A percentile compares a stretch with the other conserved stretches of the same genome.
These are phyloP conservation scores for Ramphastos sulfuratus DNA, from an alignment of 2,113 vertebrate genomes.

Conservation along the genomic window DNA sequence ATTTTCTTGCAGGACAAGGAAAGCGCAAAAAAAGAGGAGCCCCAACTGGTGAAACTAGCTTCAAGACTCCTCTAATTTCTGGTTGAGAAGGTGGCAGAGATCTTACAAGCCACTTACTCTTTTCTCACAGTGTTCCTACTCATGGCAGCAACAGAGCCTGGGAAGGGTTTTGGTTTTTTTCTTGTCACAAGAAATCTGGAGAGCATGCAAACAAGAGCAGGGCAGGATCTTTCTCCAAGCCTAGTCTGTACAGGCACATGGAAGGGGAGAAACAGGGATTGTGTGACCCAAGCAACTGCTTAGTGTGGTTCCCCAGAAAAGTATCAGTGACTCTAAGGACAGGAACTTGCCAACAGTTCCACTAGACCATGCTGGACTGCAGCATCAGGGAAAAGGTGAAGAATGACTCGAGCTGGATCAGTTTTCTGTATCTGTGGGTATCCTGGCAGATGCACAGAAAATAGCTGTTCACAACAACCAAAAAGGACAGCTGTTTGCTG, in stretches of 20 bases:
- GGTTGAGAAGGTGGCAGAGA: background rate
- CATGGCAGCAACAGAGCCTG: background rate
- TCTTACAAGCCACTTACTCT: background rate
- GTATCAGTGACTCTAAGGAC: background rate
- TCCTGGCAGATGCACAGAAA: background rate
- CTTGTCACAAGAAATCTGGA: background rate
- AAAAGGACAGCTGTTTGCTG: background rate
- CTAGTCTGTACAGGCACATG: background rate
- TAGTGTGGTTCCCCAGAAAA: background rate
- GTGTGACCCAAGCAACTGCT: background rate
- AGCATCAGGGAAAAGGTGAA: background rate
- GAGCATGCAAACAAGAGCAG: background rate
- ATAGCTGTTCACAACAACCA: background rate
- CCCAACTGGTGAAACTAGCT: background rate
- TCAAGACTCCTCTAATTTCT: background rate
- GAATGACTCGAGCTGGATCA: background rate
- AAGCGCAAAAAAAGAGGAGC: background rate
- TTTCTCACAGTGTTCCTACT: background rate
- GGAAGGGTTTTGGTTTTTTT: background rate
- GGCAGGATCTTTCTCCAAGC: background rate
- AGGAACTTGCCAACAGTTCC: background rate
- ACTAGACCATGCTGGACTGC: background rate
- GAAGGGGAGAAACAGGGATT: background rate
- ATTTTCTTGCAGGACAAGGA: background rate
- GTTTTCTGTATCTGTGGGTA: rapidly evolving